phyloP scores from a whole-genome alignment of 2,797 vertebrate genomes.

The Sardinella longiceps region DNA sequence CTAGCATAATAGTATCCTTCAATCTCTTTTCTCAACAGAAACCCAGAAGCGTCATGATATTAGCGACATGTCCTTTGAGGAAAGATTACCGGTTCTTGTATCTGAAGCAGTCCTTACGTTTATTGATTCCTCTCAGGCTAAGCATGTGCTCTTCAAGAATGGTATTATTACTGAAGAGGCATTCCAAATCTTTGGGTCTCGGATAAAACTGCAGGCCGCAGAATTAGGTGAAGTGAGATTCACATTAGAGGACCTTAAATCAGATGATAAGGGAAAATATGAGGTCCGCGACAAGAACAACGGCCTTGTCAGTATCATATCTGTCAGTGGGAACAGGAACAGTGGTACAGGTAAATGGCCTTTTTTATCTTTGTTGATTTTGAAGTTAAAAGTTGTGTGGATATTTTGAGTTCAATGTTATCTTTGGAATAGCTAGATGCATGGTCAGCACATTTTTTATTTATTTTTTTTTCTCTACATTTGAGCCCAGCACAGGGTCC shows the following conservation, averaged over 20 bases:
- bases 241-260: not conserved
- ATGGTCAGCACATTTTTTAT: no score
- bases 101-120: no score
- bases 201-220: not conserved
- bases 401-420: no score
- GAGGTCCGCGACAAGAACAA: not conserved
- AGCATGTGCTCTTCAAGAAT: conserved; percentile 6
- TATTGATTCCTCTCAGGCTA: not conserved
- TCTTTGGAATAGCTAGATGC: no score
- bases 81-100: not conserved
- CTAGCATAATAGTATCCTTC: no score
- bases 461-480: no score
- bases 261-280: not conserved
- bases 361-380: not conserved
- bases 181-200: not conserved
- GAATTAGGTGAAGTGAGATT: not conserved
- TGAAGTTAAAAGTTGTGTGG: not conserved
- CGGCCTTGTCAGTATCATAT: not conserved
- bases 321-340: not conserved
- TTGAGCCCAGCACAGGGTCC: no score
- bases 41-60: not conserved
- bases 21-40: not conserved
- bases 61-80: not conserved
- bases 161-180: not conserved
- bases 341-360: no score